phyloP scores from a whole-genome alignment of 1,140 invertebrate species.

The Drosophila miranda region DNA sequence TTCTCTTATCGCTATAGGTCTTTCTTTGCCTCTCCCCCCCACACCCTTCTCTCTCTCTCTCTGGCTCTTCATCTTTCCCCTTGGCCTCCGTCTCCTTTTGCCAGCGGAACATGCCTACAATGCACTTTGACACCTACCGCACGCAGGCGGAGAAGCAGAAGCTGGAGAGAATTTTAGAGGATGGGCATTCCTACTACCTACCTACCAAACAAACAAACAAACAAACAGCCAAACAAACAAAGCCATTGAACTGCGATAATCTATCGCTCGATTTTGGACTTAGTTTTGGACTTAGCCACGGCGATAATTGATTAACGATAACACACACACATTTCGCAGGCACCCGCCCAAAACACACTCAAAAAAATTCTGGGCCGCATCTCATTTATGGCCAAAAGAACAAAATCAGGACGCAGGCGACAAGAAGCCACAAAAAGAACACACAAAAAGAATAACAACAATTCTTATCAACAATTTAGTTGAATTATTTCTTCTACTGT shows the following conservation, averaged over 20 bases:
- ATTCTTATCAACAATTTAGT: no score
- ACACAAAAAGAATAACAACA: no score
- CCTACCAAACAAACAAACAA: neutral
- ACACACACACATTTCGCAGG: neutral
- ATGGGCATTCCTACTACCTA: no score
- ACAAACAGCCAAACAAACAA: constrained; percentile 23
- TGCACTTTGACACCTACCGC: constrained; percentile 45
- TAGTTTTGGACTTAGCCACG: constrained; percentile 35
- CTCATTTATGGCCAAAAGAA: no score
- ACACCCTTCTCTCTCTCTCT: constrained; percentile 6
- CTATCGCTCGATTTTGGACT: constrained; percentile 23
- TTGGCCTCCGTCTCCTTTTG: neutral
- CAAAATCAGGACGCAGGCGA: no score
- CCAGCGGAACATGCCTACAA: constrained; percentile 44
- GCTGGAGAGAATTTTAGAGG: neutral
- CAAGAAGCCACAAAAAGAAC: no score
- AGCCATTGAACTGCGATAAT: constrained; percentile 39
- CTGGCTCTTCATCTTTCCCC: neutral
- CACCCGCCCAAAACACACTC: neutral
- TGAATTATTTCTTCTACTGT: no score
- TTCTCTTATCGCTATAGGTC: constrained; percentile 2
- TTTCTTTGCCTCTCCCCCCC: neutral
- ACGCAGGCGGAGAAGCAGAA: no score
- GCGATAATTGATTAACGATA: constrained; percentile 34
- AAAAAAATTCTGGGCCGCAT: no score